Conservation (phyloP, 2,113 vertebrate genomes). For the Uria aalge region DNA sequence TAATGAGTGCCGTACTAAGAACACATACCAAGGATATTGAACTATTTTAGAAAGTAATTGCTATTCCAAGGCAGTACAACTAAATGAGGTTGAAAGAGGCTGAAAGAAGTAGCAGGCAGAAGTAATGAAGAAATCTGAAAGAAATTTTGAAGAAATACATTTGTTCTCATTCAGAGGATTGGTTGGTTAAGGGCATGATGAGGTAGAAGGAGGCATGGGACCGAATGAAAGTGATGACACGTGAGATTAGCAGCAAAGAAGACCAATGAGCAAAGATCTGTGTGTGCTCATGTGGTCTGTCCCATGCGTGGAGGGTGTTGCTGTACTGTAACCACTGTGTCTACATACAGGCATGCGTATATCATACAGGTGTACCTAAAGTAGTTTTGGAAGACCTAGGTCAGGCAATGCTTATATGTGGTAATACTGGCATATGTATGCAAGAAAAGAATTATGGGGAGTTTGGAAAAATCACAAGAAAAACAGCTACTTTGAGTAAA, state of each 20-base stretch:
- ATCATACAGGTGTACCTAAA: background rate
- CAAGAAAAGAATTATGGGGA: background rate
- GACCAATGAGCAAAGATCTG: background rate
- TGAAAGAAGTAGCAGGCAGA: background rate
- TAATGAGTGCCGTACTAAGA: background rate
- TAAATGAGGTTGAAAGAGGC: background rate
- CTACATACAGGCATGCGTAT: background rate
- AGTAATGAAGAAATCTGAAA: background rate
- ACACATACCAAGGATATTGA: background rate
- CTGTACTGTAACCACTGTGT: background rate
- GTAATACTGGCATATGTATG: background rate
- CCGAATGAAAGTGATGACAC: background rate
- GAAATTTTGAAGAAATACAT: background rate
- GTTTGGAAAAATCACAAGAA: background rate
- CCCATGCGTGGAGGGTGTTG: background rate
- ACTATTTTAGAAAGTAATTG: background rate
- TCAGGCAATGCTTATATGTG: background rate
- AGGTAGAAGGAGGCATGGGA: background rate
- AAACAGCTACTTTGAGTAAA: background rate
- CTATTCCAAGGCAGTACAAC: background rate
- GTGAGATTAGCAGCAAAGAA: background rate
- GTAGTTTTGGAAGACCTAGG: background rate
- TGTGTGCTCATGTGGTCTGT: background rate
- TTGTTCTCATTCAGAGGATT: background rate
- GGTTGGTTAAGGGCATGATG: background rate